Evolutionary conservation across 37 sponge, comb jelly and placozoan species (phyloP), one percentile per base, ranked within the genome.

Genomic region (Eunapius fragilis): DNA sequence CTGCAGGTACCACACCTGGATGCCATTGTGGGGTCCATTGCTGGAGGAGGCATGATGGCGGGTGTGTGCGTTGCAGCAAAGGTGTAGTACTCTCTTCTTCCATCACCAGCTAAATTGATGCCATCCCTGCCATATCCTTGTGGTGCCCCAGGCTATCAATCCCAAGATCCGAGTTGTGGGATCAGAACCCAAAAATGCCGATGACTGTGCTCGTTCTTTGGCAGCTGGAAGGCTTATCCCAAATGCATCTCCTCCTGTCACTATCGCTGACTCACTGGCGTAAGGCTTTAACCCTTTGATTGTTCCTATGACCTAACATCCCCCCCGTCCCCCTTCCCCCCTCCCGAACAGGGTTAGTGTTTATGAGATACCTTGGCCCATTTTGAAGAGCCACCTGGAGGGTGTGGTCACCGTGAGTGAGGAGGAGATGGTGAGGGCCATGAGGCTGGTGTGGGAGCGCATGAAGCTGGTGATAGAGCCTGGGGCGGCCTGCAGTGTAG

Each of bases 1-100:
- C 90, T 34, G 3, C 74, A 93, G 90, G 92, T 95, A 7, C 90
- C 89, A n/a, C 74, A 95, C 25, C 81, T 95, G 23, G 95, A 95
- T 80, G 90, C 70, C 71, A 89, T 95, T 25, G 84, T 95, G 5
- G 87, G 76, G 2, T 70, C 89, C 17, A 92, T 95, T 33, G 67
- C 85, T 74, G 87, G 67, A 30, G 95, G 95, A 10, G 95, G 95
- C 13, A 47, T 92, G 26, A 48, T 87, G 2, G 87, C 85, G 67
- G 95, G 95, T 11, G 72, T 92, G 13, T 49, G 77, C 80, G 74
- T 95, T 19, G 95, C 93, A 75, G 95, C 93, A 12, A 95, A 95
- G 88, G 93, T 92, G 87, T 26, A 4, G 10, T 33, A 23, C 36
- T 17, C 31, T 13, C 3, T 28, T 26, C 12, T 2, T 11, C 3